Evolutionary conservation across 2,888 invertebrate species (phyloP).

Genomic region (Subacronicta megacephala): DNA sequence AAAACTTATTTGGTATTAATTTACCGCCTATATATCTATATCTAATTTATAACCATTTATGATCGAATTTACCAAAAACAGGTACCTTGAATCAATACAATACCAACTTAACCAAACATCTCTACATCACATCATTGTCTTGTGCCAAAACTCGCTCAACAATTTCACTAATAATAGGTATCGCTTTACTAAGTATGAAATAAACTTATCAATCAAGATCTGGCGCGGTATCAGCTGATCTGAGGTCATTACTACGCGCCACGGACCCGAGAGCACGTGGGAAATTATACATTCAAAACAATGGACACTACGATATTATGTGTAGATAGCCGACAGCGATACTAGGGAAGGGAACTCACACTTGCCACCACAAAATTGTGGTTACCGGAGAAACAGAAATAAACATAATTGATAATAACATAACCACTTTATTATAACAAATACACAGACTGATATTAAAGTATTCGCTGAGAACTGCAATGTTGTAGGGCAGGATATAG

Average conservation of each 20-base stretch:
- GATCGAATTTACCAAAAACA: too few species aligned
- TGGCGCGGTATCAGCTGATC: constrained; percentile 51
- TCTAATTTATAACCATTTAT: too few species aligned
- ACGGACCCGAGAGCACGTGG: constrained; percentile 70
- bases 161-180: constrained; percentile 39
- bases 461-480: background rate
- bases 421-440: background rate
- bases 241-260: constrained; percentile 74
- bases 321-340: constrained; percentile 46
- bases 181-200: constrained; percentile 41
- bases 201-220: constrained; percentile 58
- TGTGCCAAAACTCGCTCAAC: constrained; percentile 5
- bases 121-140: too few species aligned
- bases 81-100: too few species aligned
- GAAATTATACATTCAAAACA: constrained; percentile 73
- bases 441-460: background rate
- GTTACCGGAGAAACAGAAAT: background rate
- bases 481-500: too few species aligned
- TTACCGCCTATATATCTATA: too few species aligned
- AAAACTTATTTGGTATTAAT: too few species aligned
- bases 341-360: constrained; percentile 33
- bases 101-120: too few species aligned
- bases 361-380: constrained; percentile 29
- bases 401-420: background rate
- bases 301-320: constrained; percentile 62